These are phyloP conservation scores for Daboia siamensis DNA, from an alignment of 2,113 vertebrate genomes.

Conservation along the genomic window DNA sequence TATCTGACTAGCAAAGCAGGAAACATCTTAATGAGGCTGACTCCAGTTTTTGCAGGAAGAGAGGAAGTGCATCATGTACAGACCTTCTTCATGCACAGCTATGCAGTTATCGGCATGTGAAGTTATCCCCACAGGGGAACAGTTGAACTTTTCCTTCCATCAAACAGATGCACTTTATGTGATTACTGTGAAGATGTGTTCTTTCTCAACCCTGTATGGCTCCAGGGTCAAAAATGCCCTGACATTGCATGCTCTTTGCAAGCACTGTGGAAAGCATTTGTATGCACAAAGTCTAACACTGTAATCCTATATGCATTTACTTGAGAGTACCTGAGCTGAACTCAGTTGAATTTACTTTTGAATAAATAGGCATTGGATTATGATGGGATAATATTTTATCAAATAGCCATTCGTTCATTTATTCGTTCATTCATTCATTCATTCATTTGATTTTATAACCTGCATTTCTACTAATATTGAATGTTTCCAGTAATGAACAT, in stretches of 20 bases:
- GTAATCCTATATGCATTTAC: background rate
- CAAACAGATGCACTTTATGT: background rate
- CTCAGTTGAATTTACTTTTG: background rate
- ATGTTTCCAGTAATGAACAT: background rate
- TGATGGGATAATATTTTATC: background rate
- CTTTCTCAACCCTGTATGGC: background rate
- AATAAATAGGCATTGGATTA: background rate
- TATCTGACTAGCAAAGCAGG: background rate
- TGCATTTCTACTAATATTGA: background rate
- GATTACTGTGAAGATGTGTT: background rate
- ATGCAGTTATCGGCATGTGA: background rate
- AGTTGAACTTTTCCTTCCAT: background rate
- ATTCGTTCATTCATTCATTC: background rate
- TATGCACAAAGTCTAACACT: background rate
- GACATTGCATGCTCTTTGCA: background rate
- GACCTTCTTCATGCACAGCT: background rate
- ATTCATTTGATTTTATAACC: background rate
- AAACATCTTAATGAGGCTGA: background rate
- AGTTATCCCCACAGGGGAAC: background rate
- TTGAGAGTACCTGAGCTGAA: background rate
- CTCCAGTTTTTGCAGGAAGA: conserved; percentile 1
- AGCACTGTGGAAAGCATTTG: background rate
- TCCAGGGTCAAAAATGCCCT: background rate
- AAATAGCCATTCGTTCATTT: background rate
- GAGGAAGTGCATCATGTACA: background rate